These are phyloP conservation scores for Aporrectodea caliginosa DNA, from an alignment of 1,140 invertebrate species.

Conservation along the genomic window DNA sequence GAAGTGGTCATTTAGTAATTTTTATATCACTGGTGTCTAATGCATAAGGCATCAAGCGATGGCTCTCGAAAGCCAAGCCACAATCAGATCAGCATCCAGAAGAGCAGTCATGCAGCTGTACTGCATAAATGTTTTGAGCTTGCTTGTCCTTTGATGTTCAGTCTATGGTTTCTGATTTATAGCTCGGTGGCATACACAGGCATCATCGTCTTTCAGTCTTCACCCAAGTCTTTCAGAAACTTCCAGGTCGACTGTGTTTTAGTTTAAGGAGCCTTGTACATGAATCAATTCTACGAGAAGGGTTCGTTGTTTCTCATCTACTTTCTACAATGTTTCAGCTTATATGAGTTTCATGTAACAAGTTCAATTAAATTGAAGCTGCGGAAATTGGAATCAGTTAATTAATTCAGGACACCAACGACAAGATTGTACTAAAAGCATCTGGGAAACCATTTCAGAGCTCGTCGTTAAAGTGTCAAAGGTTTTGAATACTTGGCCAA, in stretches of 20 bases:
- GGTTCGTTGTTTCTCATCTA: constrained; percentile 43
- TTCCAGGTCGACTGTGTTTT: constrained; percentile 54
- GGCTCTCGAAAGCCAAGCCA: no score
- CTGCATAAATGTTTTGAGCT: background rate
- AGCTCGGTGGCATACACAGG: constrained; percentile 37
- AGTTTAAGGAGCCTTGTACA: constrained; percentile 48
- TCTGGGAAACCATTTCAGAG: no score
- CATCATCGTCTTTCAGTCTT: constrained; percentile 20
- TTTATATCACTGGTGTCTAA: no score
- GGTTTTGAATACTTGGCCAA: no score
- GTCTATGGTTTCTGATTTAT: constrained; percentile 27
- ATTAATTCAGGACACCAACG: no score
- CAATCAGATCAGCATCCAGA: no score
- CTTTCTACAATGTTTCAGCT: constrained; percentile 15
- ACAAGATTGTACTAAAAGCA: no score
- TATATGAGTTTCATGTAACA: constrained; percentile 29
- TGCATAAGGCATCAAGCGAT: no score
- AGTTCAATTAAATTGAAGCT: no score
- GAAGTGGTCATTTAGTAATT: no score
- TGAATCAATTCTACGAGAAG: constrained; percentile 51
- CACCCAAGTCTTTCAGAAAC: constrained; percentile 48
- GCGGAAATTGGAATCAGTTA: no score
- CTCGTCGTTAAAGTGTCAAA: no score
- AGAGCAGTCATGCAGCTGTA: background rate
- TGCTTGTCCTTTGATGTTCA: background rate